phyloP scores from a whole-genome alignment of 1,140 invertebrate genomes.

The Pogonus chalceus region DNA sequence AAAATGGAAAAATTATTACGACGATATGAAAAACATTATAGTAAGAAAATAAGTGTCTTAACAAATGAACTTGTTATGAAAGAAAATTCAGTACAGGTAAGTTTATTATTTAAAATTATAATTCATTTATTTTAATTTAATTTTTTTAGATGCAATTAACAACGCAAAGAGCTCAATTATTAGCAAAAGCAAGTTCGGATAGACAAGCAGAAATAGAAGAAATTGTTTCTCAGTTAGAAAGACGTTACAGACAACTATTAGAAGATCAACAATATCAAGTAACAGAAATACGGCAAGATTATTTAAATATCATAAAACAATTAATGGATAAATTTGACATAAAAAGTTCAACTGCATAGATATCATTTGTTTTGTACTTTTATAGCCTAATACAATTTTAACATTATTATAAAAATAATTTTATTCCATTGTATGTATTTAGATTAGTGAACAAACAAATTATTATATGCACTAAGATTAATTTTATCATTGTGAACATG shows the following conservation, averaged over 20 bases:
- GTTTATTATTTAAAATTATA: background rate
- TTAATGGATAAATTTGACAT: background rate
- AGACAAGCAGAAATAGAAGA: slow-evolving; percentile 7
- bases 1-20: slow-evolving; percentile 10
- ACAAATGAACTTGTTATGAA: background rate
- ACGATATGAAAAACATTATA: background rate
- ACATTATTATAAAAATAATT: too few species aligned
- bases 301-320: slow-evolving; percentile 5
- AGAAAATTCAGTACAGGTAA: slow-evolving; percentile 5
- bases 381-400: too few species aligned
- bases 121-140: background rate
- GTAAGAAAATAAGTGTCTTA: background rate
- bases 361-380: background rate
- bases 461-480: too few species aligned
- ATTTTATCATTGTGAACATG: too few species aligned
- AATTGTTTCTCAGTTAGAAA: slow-evolving; percentile 3
- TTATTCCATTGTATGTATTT: too few species aligned
- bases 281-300: too few species aligned
- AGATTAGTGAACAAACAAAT: too few species aligned
- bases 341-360: slow-evolving; percentile 8
- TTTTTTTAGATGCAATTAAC: slow-evolving; percentile 8
- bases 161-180: slow-evolving; percentile 2
- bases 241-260: background rate
- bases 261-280: slow-evolving; percentile 3
- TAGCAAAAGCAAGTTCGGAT: background rate